Base-by-base conservation (phyloP, 2,113 vertebrate species). In the Pygoscelis antarcticus region DNA sequence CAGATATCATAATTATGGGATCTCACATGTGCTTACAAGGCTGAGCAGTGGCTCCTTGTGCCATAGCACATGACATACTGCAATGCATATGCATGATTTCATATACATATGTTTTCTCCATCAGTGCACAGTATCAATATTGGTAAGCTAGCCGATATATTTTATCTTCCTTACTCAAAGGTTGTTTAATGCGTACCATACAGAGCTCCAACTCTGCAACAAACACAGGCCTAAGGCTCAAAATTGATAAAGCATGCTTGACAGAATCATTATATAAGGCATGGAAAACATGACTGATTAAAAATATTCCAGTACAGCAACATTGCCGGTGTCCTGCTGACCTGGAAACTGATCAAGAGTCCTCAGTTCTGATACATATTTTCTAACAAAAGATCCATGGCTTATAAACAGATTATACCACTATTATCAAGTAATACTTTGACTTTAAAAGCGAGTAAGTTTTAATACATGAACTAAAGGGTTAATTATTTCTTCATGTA, bases 11-110 rank as follows among this genome's bases (percentile, higher is more conserved):
- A 70, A n/a, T 57, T 66, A 83, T 16, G 13, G 32, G 16, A 36
- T 54, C 38, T 69, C 25, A 54, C 11, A 74, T 32, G 42, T 65
- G 9, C 29, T 84, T 84, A 27, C 10, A 54, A 25, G 27, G 23
- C 54, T 90, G 25, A 77, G 25, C 26, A 49, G 47, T 61, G 10
- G 19, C 13, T 62, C 7, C 42, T 64, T 47, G 42, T 60, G 19
- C 44, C 78, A 55, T 10, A 68, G 19, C 13, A 64, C 0, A 0
- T 10, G 38, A 21, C 12, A 52, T 30, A 81, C 55, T n/a, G 23
- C 18, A 54, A 27, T 64, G 8, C 9, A 10, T 23, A 15, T 36
- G 16, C 4, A 25, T 36, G 30, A 36, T 60, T 72, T 36, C 16
- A 72, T 62, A 57, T 18, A 62, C 3, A 4, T 75, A n/a, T 9